Percentiles rank a stretch among this genome's conserved stretches.
These are phyloP conservation scores for Neodiprion lecontei DNA, from an alignment of 1,140 invertebrate species.

Conservation along the genomic window DNA sequence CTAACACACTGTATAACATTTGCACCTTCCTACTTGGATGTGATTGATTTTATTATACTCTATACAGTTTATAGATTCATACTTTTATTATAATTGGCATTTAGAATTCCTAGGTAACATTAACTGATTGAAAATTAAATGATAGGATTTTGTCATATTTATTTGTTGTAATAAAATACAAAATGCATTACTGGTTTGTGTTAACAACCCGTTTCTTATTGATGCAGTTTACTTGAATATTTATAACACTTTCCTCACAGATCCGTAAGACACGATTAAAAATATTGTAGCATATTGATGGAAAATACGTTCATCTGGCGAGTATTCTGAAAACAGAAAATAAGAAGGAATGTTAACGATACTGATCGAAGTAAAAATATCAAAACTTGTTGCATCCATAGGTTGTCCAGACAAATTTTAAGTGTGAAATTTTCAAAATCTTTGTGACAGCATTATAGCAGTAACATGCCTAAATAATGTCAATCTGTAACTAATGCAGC, in stretches of 20 bases:
- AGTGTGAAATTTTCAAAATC: not conserved
- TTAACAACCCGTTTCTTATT: not conserved
- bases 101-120: not conserved
- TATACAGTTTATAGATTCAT: too few relatives aligned
- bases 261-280: constrained; percentile 53
- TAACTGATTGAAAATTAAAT: not conserved
- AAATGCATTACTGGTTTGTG: not conserved
- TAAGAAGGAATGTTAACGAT: too few relatives aligned
- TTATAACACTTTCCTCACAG: not conserved
- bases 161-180: not conserved
- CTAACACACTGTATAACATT: too few relatives aligned
- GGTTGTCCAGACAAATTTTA: too few relatives aligned
- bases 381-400: too few relatives aligned
- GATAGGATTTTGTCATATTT: not conserved
- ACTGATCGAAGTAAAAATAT: too few relatives aligned
- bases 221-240: too few relatives aligned
- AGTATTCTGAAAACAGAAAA: constrained; percentile 34
- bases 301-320: constrained; percentile 12
- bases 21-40: too few relatives aligned
- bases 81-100: not conserved
- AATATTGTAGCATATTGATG: constrained; percentile 46
- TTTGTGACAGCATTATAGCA: not conserved
- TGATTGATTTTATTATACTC: too few relatives aligned
- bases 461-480: too few relatives aligned
- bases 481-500: too few relatives aligned